Percentiles rank a stretch among this genome's conserved stretches.
Conservation (phyloP, 2,113 vertebrate genomes). For the Chelonoidis abingdonii region DNA sequence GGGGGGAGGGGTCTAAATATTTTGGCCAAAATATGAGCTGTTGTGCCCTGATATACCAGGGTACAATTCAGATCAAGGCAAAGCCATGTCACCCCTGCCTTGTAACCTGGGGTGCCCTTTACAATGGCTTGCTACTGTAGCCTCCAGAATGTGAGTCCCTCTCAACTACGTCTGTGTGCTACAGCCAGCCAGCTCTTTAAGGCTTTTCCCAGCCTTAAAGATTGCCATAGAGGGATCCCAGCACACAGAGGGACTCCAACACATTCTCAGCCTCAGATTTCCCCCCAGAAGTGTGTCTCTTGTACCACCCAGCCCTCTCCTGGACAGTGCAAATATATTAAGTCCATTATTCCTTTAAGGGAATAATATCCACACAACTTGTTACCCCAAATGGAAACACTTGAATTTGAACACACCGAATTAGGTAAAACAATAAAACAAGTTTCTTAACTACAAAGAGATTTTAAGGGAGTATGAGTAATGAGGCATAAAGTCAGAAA, state of each 20-base stretch:
- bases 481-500: neutral
- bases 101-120: neutral
- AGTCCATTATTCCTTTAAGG: too few relatives aligned
- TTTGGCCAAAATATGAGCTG: neutral
- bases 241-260: too few relatives aligned
- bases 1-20: neutral
- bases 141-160: neutral
- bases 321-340: too few relatives aligned
- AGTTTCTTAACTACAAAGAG: neutral
- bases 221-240: too few relatives aligned
- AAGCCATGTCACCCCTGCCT: too few relatives aligned
- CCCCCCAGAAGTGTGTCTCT: too few relatives aligned
- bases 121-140: neutral
- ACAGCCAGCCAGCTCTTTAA: neutral
- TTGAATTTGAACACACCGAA: neutral
- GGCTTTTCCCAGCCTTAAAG: neutral
- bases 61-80: neutral
- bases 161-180: neutral
- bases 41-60: neutral
- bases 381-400: neutral
- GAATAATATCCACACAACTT: neutral
- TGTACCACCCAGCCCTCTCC: too few relatives aligned
- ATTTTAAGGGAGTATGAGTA: neutral
- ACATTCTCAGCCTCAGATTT: too few relatives aligned
- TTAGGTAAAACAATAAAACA: neutral